A percentile compares a stretch with the other conserved stretches of the same genome.
These are phyloP conservation scores for Mionectes macconnelli DNA, from an alignment of 2,113 vertebrate genomes.

Conservation along the genomic window DNA sequence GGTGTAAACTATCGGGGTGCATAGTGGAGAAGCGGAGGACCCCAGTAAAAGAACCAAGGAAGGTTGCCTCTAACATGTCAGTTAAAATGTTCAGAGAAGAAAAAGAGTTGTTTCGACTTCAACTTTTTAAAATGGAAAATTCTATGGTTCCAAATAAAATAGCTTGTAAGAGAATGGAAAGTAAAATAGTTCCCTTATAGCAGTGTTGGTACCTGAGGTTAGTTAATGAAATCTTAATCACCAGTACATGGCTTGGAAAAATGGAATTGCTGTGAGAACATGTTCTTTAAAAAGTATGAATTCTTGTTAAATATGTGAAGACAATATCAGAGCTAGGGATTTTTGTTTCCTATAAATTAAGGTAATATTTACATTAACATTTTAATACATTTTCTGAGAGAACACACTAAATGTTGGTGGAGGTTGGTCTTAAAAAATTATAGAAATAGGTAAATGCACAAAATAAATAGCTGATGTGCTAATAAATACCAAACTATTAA, in stretches of 20 bases:
- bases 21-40: background rate
- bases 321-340: background rate
- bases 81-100: background rate
- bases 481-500: background rate
- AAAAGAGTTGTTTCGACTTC: background rate
- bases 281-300: background rate
- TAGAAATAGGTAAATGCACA: background rate
- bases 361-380: background rate
- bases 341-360: background rate
- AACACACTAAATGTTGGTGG: background rate
- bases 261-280: background rate
- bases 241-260: background rate
- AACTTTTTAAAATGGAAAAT: background rate
- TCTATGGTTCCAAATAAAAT: background rate
- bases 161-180: background rate
- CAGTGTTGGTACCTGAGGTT: background rate
- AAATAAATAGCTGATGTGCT: background rate
- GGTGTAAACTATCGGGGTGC: background rate
- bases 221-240: background rate
- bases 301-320: background rate
- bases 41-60: background rate
- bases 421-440: background rate
- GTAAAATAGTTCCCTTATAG: background rate
- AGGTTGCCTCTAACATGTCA: background rate
- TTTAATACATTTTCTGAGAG: background rate